Percentiles rank a stretch among this genome's conserved stretches.
These are phyloP conservation scores for Montifringilla adamsi DNA, from an alignment of 2,113 vertebrate species.

Conservation along the genomic window DNA sequence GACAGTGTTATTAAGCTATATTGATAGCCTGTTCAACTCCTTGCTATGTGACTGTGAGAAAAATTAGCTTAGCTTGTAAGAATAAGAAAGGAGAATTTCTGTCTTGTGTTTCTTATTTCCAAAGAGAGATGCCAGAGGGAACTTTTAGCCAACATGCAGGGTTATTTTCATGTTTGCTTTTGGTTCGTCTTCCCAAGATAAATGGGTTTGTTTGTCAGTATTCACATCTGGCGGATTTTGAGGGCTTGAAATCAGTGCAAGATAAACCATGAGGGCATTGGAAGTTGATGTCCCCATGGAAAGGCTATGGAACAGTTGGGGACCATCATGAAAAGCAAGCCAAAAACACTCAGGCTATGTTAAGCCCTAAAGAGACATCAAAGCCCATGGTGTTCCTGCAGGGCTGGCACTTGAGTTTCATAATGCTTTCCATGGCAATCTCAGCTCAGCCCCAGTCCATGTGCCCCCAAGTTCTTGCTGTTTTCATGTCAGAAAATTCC, in stretches of 20 bases:
- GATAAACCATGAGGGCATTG: neutral
- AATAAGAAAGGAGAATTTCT: neutral
- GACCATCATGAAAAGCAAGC: neutral
- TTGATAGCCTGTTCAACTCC: neutral
- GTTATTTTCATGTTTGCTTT: constrained; percentile 2
- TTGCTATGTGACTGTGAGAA: neutral
- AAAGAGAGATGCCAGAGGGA: neutral
- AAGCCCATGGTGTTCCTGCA: neutral
- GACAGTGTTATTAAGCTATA: neutral
- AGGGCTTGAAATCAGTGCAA: neutral
- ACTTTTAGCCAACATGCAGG: neutral
- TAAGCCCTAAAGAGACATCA: neutral
- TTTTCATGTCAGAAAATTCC: neutral
- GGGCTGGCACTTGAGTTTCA: neutral
- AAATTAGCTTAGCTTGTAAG: neutral
- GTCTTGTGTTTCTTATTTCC: neutral
- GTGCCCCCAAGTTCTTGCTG: neutral
- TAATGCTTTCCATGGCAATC: neutral
- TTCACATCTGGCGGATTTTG: neutral
- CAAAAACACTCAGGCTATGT: fast-evolving
- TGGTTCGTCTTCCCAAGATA: neutral
- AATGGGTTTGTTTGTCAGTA: neutral
- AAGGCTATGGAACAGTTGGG: neutral
- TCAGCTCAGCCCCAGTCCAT: neutral
- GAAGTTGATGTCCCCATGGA: neutral